Evolutionary conservation across 2,113 vertebrate genomes (phyloP).

Genomic region (Laticauda laticaudata): DNA sequence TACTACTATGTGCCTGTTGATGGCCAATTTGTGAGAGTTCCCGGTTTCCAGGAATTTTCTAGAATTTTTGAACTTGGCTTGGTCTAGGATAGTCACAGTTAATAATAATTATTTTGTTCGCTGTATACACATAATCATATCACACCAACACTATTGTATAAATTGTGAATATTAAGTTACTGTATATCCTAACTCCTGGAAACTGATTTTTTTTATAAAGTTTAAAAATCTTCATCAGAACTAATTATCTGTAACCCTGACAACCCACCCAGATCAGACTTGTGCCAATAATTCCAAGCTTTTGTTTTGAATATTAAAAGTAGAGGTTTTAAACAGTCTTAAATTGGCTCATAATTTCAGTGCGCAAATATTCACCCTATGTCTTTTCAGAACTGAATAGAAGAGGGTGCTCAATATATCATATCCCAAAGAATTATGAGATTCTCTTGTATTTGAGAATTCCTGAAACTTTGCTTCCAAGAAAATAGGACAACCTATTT

Average conservation of each 20-base stretch:
- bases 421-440: neutral
- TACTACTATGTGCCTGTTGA: neutral
- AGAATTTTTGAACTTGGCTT: neutral
- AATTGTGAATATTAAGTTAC: neutral
- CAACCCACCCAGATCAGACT: neutral
- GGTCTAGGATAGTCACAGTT: neutral
- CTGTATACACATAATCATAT: neutral
- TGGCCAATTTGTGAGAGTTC: neutral
- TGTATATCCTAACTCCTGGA: neutral
- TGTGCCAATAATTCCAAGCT: neutral
- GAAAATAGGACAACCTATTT: neutral
- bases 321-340: neutral
- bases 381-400: neutral
- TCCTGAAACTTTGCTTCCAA: neutral
- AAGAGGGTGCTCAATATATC: neutral
- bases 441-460: neutral
- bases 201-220: neutral
- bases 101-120: neutral
- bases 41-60: neutral
- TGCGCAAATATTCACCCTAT: neutral
- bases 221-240: neutral
- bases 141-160: neutral
- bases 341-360: neutral
- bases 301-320: neutral
- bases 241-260: neutral